Percentiles rank a stretch among this genome's conserved stretches.
These are phyloP conservation scores for Halotydeus destructor DNA, from an alignment of 1,140 invertebrate species.

Conservation along the genomic window DNA sequence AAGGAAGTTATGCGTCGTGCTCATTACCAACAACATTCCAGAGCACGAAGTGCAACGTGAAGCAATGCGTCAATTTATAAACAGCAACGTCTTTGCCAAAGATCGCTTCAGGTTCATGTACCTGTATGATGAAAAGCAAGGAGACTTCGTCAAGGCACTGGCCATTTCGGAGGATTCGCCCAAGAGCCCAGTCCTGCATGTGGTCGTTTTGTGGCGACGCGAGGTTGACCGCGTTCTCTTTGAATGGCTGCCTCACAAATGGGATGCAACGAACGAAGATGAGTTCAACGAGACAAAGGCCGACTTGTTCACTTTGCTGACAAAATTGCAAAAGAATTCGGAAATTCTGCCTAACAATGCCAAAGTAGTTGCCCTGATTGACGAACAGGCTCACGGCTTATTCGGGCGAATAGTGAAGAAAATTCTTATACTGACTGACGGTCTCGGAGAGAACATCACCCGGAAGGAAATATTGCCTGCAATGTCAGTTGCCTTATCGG, in stretches of 20 bases:
- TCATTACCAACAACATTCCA: conserved; percentile 44
- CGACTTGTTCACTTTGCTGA: conserved; percentile 46
- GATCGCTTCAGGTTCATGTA: conserved; percentile 42
- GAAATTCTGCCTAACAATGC: conserved; percentile 32
- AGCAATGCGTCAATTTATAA: conserved; percentile 32
- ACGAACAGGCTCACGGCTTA: conserved; percentile 51
- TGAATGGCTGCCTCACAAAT: conserved; percentile 55
- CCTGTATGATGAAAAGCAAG: conserved; percentile 58
- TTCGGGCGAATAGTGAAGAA: conserved; percentile 42
- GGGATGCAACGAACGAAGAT: conserved; percentile 28
- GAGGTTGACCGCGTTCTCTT: conserved; percentile 66
- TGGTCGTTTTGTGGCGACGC: conserved; percentile 68
- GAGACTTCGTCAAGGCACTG: conserved; percentile 52
- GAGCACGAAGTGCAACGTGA: conserved; percentile 25
- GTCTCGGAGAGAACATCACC: conserved; percentile 42
- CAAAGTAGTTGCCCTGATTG: conserved; percentile 22
- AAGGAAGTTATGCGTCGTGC: conserved; percentile 59
- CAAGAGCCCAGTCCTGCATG: conserved; percentile 28
- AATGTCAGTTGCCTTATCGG: conserved; percentile 55
- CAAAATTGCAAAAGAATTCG: conserved; percentile 41
- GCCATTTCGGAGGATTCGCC: conserved; percentile 30
- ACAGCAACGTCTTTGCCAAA: conserved; percentile 23
- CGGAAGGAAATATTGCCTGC: conserved; percentile 59
- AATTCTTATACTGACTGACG: conserved; percentile 44
- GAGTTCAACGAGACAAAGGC: conserved; percentile 46